phyloP scores from a whole-genome alignment of 2,888 invertebrate genomes.

The Scelioninae gen. 2 region DNA sequence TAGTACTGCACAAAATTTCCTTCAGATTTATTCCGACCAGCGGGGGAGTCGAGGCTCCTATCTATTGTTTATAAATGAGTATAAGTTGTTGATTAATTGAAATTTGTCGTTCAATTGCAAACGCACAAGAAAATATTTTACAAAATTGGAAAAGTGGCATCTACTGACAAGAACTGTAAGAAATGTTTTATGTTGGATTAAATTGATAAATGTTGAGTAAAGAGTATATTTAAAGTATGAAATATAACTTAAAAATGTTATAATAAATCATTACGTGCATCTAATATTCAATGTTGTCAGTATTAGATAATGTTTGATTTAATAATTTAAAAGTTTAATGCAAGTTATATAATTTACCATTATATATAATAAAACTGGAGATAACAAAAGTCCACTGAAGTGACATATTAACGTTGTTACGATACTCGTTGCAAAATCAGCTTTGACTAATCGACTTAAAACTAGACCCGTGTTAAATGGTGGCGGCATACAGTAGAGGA shows the following conservation, averaged over 20 bases:
- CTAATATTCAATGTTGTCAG: too few relatives aligned
- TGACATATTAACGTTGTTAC: slow-evolving; percentile 70
- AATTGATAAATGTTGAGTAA: background rate
- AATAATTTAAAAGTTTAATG: slow-evolving; percentile 2
- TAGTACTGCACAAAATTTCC: slow-evolving; percentile 70
- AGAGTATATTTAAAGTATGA: background rate
- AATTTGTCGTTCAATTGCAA: too few relatives aligned
- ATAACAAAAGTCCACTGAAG: slow-evolving; percentile 71
- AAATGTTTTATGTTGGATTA: background rate
- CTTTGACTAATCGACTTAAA: slow-evolving; percentile 69
- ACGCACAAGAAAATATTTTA: too few relatives aligned
- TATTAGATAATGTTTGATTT: background rate
- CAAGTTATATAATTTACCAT: slow-evolving; percentile 71
- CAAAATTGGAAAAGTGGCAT: too few relatives aligned
- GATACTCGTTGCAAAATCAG: slow-evolving; percentile 72
- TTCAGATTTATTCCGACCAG: slow-evolving; percentile 71
- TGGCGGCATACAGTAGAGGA: slow-evolving; percentile 74
- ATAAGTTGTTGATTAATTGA: background rate
- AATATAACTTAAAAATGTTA: background rate
- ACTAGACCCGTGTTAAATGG: slow-evolving; percentile 72
- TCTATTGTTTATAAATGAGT: slow-evolving; percentile 60
- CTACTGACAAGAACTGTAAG: too few relatives aligned
- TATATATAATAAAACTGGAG: slow-evolving; percentile 71
- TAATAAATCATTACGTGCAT: too few relatives aligned
- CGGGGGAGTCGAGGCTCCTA: slow-evolving; percentile 71